These are phyloP conservation scores for Ceratosolen fusciceps DNA, from an alignment of 1,140 invertebrate genomes.

Conservation along the genomic window DNA sequence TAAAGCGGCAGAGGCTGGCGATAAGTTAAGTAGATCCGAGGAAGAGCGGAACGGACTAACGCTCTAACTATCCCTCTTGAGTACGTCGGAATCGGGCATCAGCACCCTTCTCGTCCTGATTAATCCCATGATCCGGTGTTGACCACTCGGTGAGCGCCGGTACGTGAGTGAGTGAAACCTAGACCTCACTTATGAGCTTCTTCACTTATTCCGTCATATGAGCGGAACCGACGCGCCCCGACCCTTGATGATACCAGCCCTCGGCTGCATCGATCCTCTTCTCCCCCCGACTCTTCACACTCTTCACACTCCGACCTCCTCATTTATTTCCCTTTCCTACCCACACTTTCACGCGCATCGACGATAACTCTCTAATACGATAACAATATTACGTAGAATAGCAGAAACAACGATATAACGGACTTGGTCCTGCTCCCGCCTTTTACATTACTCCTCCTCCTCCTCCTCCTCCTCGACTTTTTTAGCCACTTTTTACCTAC, in stretches of 20 bases:
- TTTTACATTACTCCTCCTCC: too few species aligned
- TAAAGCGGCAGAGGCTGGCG: background rate
- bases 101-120: conserved; percentile 68
- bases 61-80: conserved; percentile 63
- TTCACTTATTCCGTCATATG: conserved; percentile 56
- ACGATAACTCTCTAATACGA: too few species aligned
- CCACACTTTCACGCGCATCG: too few species aligned
- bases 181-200: conserved; percentile 54
- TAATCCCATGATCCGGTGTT: conserved; percentile 67
- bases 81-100: conserved; percentile 55
- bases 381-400: too few species aligned
- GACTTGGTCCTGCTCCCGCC: too few species aligned
- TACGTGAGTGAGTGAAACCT: conserved; percentile 57
- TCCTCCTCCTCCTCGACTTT: conserved; percentile 36
- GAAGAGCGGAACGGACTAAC: background rate
- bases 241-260: too few species aligned
- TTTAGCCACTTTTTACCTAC: conserved; percentile 44
- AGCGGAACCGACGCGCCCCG: conserved; percentile 52
- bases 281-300: too few species aligned
- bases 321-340: too few species aligned
- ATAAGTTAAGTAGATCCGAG: conserved; percentile 6
- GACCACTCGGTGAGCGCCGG: conserved; percentile 53
- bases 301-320: too few species aligned
- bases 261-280: too few species aligned
- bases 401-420: too few species aligned